These are phyloP conservation scores for Solea senegalensis DNA, from an alignment of 2,113 vertebrate genomes.

Conservation along the genomic window DNA sequence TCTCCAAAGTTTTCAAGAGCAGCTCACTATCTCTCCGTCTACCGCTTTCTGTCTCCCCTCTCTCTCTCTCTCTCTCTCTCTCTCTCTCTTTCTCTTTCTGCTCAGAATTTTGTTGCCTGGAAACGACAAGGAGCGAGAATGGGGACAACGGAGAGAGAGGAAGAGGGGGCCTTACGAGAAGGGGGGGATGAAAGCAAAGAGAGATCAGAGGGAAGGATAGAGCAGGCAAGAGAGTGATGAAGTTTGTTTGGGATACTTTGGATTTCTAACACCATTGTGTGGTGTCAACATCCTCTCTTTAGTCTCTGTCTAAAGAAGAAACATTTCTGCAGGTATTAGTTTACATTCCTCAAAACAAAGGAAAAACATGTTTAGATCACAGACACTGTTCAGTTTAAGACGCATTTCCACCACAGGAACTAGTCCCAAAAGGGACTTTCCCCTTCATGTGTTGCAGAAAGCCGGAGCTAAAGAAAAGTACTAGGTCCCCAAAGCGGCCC, in stretches of 20 bases:
- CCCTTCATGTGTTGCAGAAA: no score
- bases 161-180: slow-evolving; percentile 47
- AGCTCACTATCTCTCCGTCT: slow-evolving; percentile 58
- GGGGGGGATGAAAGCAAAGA: slow-evolving; percentile 68
- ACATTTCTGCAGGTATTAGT: slow-evolving; percentile 9
- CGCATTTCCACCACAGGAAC: no score
- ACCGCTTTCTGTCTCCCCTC: slow-evolving; percentile 32
- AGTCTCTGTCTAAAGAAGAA: neutral
- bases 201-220: slow-evolving; percentile 66
- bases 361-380: neutral
- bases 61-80: slow-evolving; percentile 18
- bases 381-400: neutral
- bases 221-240: slow-evolving; percentile 55
- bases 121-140: slow-evolving; percentile 67
- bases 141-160: slow-evolving; percentile 59
- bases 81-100: slow-evolving; percentile 22
- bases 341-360: slow-evolving; percentile 4
- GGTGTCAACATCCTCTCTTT: slow-evolving; percentile 46
- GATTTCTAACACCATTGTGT: slow-evolving; percentile 59
- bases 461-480: no score
- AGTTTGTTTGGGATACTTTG: slow-evolving; percentile 73
- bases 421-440: no score
- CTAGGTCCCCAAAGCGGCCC: no score
- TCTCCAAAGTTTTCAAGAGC: slow-evolving; percentile 69
- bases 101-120: slow-evolving; percentile 73